A percentile compares a stretch with the other conserved stretches of the same genome.
phyloP scores from a whole-genome alignment of 2,888 invertebrate species.

The Pterostichus madidus region DNA sequence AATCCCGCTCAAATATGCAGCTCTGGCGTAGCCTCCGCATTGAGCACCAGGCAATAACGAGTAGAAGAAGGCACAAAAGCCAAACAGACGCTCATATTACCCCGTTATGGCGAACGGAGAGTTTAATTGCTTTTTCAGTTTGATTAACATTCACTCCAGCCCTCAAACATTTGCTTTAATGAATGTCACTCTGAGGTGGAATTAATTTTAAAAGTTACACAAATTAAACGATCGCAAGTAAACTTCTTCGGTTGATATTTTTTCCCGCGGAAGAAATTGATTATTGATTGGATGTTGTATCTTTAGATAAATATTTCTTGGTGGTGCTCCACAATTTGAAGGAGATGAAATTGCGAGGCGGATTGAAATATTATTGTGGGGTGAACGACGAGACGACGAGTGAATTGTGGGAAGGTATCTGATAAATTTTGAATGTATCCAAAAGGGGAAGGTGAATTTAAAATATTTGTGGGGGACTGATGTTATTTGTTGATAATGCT shows the following conservation, averaged over 20 bases:
- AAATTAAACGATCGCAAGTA: slow-evolving; percentile 17
- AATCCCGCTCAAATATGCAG: slow-evolving; percentile 18
- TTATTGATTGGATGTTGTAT: slow-evolving; percentile 15
- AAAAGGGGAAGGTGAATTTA: neutral
- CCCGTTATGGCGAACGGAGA: slow-evolving; percentile 31
- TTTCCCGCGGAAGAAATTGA: slow-evolving; percentile 1
- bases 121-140: slow-evolving; percentile 60
- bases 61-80: slow-evolving; percentile 36
- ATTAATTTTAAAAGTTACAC: slow-evolving; percentile 46
- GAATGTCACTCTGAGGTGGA: slow-evolving; percentile 53
- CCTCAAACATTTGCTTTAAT: slow-evolving; percentile 57
- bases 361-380: slow-evolving; percentile 33
- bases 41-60: slow-evolving; percentile 1
- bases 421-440: slow-evolving; percentile 13
- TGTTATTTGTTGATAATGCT: neutral
- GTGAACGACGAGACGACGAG: neutral
- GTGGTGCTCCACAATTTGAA: neutral
- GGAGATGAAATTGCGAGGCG: neutral
- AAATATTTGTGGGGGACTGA: neutral
- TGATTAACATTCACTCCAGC: slow-evolving; percentile 51
- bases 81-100: slow-evolving; percentile 49
- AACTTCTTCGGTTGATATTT: slow-evolving; percentile 9
- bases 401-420: neutral
- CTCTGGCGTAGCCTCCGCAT: neutral
- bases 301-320: slow-evolving; percentile 5